phyloP scores from a whole-genome alignment of 2,888 invertebrate genomes.

The Nephrotoma flavescens region DNA sequence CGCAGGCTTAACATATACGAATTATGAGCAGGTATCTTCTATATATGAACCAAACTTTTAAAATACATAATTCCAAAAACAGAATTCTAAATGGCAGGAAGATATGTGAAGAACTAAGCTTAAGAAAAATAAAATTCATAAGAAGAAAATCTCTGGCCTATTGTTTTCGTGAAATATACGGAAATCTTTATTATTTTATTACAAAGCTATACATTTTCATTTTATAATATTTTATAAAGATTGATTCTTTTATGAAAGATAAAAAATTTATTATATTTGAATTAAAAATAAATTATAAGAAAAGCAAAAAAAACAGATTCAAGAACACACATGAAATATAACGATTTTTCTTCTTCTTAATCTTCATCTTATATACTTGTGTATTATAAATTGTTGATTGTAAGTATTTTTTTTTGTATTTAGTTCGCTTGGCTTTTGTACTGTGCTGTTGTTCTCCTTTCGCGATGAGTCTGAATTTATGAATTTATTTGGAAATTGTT shows the following conservation, averaged over 20 bases:
- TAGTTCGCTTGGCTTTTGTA: not conserved
- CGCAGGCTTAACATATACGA: not conserved
- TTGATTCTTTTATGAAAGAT: not conserved
- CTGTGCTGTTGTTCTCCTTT: not conserved
- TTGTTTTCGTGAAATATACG: not conserved
- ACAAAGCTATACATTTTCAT: not conserved
- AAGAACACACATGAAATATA: not conserved
- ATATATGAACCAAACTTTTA: not conserved
- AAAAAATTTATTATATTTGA: not conserved
- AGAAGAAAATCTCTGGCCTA: not conserved
- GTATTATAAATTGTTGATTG: not conserved
- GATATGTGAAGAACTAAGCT: not conserved
- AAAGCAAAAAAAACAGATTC: not conserved
- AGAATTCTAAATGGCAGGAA: not conserved
- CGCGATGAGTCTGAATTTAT: not conserved
- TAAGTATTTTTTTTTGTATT: not conserved
- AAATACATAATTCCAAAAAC: not conserved
- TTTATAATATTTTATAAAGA: not conserved
- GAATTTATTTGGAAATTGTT: not conserved
- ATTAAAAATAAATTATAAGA: not conserved
- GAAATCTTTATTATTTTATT: not conserved
- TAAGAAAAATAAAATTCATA: not conserved
- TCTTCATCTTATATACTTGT: not conserved
- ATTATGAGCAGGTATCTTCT: not conserved
- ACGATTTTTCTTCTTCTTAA: not conserved